Evolutionary conservation across 35 echinoderm and acorn worm species (phyloP).

Genomic region (Antedon bifida): DNA sequence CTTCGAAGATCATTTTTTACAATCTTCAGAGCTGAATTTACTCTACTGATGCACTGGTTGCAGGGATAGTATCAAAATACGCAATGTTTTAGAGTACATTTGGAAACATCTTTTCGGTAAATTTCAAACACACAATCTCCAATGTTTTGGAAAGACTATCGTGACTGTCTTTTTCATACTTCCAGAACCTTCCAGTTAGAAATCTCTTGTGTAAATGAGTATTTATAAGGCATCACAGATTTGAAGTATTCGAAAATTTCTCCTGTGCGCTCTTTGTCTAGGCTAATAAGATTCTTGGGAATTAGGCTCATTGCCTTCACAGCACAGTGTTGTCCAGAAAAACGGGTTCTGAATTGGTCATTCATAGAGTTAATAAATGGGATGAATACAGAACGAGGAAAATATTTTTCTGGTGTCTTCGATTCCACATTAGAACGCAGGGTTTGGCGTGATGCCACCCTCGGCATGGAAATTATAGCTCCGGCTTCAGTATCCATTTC

Average conservation of each 20-base stretch:
- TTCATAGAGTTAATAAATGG: conserved; percentile 23
- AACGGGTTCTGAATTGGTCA: background rate
- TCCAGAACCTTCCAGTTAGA: conserved; percentile 24
- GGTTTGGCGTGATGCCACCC: conserved; percentile 6
- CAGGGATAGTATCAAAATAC: conserved; percentile 18
- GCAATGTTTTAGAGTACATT: conserved; percentile 7
- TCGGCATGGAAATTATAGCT: background rate
- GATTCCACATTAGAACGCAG: conserved; percentile 17
- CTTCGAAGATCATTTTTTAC: no score
- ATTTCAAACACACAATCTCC: background rate
- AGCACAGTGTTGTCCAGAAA: conserved; percentile 8
- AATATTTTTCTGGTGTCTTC: conserved; percentile 4
- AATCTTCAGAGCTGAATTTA: conserved; percentile 6
- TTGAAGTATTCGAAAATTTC: conserved; percentile 7
- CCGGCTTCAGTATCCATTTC: background rate
- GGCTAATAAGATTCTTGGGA: conserved; percentile 5
- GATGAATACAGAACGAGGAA: background rate
- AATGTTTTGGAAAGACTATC: background rate
- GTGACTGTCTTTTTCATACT: background rate
- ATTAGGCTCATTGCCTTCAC: conserved; percentile 5
- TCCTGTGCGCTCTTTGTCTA: no score
- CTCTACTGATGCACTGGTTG: conserved; percentile 29
- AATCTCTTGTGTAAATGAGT: conserved; percentile 12
- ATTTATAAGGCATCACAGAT: conserved; percentile 6
- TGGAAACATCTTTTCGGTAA: background rate